phyloP scores from a whole-genome alignment of 2,797 vertebrate genomes.

The Amblyraja radiata region DNA sequence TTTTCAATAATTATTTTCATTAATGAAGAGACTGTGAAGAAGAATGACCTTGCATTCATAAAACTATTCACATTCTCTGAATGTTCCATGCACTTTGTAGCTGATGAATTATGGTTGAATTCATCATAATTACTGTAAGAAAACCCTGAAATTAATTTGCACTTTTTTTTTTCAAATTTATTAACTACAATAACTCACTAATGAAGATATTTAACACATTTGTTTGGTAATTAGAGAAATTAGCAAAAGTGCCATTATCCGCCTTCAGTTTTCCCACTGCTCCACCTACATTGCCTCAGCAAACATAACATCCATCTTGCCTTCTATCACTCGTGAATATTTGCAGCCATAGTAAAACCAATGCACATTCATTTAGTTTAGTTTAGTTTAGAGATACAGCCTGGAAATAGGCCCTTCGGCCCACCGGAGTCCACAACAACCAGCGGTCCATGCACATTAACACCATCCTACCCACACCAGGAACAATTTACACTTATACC shows the following conservation, averaged over 20 bases:
- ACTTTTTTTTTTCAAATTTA: not conserved
- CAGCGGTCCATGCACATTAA: too few species aligned
- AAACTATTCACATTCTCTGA: not conserved
- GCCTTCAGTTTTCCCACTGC: not conserved
- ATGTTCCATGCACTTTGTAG: not conserved
- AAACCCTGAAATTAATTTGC: not conserved
- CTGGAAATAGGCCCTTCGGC: too few species aligned
- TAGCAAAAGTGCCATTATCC: not conserved
- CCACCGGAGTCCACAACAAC: too few species aligned
- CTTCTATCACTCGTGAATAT: not conserved
- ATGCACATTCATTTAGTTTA: too few species aligned
- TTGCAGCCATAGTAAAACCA: not conserved
- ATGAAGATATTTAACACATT: not conserved
- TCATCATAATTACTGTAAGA: not conserved
- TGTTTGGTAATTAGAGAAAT: not conserved
- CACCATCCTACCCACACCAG: too few species aligned
- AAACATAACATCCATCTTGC: not conserved
- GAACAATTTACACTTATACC: too few species aligned
- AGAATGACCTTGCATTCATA: not conserved
- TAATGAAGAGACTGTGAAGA: not conserved
- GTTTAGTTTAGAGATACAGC: too few species aligned
- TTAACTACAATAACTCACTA: not conserved
- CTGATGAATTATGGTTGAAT: not conserved
- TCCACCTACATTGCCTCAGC: not conserved
- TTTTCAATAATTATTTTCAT: not conserved